Conservation (phyloP, 2,113 vertebrate genomes). For the Lepidothrix coronata region DNA sequence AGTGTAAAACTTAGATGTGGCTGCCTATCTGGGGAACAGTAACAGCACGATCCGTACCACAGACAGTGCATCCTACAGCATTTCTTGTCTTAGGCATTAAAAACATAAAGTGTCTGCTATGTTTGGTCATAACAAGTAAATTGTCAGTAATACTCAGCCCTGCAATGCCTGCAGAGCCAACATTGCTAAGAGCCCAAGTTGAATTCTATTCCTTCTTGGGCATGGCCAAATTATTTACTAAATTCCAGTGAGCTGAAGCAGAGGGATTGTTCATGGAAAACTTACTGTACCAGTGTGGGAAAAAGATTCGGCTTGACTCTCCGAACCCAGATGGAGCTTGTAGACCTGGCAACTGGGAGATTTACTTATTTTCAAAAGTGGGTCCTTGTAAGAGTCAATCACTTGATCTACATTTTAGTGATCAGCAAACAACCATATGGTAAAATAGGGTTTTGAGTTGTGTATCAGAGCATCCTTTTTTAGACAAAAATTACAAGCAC, state of each 20-base stretch:
- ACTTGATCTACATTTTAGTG: neutral
- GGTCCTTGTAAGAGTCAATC: neutral
- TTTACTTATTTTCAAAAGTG: neutral
- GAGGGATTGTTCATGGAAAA: neutral
- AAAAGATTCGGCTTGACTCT: neutral
- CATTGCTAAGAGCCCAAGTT: neutral
- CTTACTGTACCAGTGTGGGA: neutral
- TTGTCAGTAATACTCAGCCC: neutral
- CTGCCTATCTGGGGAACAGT: neutral
- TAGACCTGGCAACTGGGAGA: neutral
- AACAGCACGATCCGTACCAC: neutral
- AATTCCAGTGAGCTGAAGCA: constrained; percentile 30
- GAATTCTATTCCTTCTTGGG: constrained; percentile 37
- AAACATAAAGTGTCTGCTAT: neutral
- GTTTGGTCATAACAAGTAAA: neutral
- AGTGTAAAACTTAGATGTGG: neutral
- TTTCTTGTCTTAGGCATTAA: neutral
- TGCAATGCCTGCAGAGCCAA: neutral
- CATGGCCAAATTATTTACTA: neutral
- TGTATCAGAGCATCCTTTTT: neutral
- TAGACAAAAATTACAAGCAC: neutral
- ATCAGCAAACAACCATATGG: neutral
- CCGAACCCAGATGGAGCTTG: neutral
- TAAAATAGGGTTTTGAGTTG: neutral
- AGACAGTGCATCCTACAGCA: neutral